Conservation (phyloP, 2,888 invertebrate genomes). For the Adineta ricciae region DNA sequence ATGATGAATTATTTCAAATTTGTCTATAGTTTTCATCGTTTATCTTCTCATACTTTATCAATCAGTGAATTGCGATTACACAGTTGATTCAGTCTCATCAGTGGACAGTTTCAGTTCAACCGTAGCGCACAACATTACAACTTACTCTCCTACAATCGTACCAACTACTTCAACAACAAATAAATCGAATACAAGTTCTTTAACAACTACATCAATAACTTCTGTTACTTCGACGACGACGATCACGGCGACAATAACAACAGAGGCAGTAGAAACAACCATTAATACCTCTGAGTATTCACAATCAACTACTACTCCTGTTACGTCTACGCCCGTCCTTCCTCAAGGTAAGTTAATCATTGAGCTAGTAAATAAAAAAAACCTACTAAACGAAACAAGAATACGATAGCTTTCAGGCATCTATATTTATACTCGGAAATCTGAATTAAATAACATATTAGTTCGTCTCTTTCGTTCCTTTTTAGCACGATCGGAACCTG, state of each 20-base stretch:
- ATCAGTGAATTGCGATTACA: background rate
- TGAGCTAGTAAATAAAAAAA: background rate
- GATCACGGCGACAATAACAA: background rate
- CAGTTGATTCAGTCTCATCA: background rate
- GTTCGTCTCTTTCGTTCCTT: background rate
- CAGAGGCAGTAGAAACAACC: no score
- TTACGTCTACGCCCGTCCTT: background rate
- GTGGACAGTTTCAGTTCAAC: background rate
- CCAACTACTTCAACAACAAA: no score
- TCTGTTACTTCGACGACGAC: background rate
- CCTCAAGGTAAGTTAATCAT: background rate
- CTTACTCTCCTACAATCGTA: no score
- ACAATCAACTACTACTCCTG: background rate
- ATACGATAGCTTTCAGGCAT: background rate
- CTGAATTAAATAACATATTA: background rate
- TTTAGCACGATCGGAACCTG: background rate
- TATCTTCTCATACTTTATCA: background rate
- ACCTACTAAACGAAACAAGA: background rate
- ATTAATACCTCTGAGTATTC: no score
- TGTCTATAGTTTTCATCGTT: background rate
- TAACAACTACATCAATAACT: background rate
- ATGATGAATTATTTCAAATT: background rate
- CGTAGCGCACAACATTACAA: no score
- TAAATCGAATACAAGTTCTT: no score
- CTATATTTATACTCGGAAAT: background rate